phyloP scores from a whole-genome alignment of 2,888 invertebrate genomes.

The Vanessa cardui region DNA sequence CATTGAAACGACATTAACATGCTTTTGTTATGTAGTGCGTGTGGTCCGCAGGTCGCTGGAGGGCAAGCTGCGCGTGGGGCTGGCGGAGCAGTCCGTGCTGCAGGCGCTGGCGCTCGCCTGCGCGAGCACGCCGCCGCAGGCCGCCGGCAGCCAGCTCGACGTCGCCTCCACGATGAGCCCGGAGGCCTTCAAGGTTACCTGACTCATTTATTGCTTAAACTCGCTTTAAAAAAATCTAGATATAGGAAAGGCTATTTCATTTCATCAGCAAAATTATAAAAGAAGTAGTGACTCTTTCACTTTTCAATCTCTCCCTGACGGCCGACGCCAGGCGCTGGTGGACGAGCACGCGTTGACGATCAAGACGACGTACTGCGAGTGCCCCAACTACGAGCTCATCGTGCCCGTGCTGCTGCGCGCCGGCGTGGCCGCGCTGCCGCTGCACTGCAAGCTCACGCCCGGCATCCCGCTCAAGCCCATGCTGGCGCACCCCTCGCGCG shows the following conservation, averaged over 20 bases:
- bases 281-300: not conserved
- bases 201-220: too few relatives aligned
- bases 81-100: slow-evolving; percentile 98
- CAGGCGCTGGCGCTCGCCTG: slow-evolving; percentile 94
- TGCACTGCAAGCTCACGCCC: slow-evolving; percentile 92
- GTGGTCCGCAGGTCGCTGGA: slow-evolving; percentile 89
- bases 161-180: slow-evolving; percentile 83
- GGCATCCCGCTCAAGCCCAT: slow-evolving; percentile 98
- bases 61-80: slow-evolving; percentile 97
- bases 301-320: too few relatives aligned
- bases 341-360: slow-evolving; percentile 89
- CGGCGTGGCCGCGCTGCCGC: slow-evolving; percentile 88
- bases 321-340: slow-evolving; percentile 73
- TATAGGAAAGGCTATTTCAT: too few relatives aligned
- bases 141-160: slow-evolving; percentile 84
- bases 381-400: slow-evolving; percentile 95
- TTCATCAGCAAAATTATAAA: not conserved
- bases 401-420: slow-evolving; percentile 89
- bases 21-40: too few relatives aligned
- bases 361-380: slow-evolving; percentile 98
- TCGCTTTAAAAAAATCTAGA: too few relatives aligned
- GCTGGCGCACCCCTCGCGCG: slow-evolving; percentile 99
- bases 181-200: slow-evolving; percentile 87
- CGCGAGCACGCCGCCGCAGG: slow-evolving; percentile 87
- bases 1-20: not conserved